Percentiles rank a stretch among this genome's conserved stretches.
Conservation (phyloP, 1,140 invertebrate genomes). For the Kradibia gibbosae region DNA sequence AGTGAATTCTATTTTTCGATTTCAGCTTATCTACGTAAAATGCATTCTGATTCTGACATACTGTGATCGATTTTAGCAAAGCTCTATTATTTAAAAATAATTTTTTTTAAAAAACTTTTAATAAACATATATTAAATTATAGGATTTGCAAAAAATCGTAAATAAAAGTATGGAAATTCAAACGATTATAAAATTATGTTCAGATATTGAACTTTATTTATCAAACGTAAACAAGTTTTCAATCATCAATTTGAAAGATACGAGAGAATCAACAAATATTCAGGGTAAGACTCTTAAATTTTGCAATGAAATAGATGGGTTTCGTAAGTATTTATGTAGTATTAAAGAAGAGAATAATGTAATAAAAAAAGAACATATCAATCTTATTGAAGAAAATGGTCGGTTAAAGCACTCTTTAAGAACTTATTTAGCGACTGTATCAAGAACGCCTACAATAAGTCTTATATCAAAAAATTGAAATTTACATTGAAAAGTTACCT, state of each 20-base stretch:
- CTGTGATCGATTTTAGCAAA: no score
- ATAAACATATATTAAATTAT: conserved; percentile 42
- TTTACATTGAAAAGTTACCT: no score
- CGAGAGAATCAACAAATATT: conserved; percentile 16
- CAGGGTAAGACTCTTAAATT: conserved; percentile 55
- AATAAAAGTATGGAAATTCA: conserved; percentile 58
- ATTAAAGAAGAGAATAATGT: conserved; percentile 63
- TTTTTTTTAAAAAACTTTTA: conserved; percentile 9
- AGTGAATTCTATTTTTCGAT: no score
- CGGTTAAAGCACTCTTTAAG: conserved; percentile 57
- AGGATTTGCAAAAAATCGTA: conserved; percentile 62
- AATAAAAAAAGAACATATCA: conserved; percentile 55
- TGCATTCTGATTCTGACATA: no score
- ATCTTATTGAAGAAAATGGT: conserved; percentile 60
- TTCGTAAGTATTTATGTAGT: conserved; percentile 66
- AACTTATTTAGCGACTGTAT: conserved; percentile 58
- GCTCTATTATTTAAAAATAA: no score
- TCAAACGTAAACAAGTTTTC: conserved; percentile 58
- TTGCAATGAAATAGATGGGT: conserved; percentile 61
- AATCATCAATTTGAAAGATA: conserved; percentile 47
- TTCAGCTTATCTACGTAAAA: no score
- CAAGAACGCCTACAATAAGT: conserved; percentile 52
- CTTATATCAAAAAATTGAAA: conserved; percentile 36
- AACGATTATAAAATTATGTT: conserved; percentile 59
- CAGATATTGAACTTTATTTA: conserved; percentile 57